Evolutionary conservation across 2,888 invertebrate genomes (phyloP).

Genomic region (Onthophagus sagittarius): DNA sequence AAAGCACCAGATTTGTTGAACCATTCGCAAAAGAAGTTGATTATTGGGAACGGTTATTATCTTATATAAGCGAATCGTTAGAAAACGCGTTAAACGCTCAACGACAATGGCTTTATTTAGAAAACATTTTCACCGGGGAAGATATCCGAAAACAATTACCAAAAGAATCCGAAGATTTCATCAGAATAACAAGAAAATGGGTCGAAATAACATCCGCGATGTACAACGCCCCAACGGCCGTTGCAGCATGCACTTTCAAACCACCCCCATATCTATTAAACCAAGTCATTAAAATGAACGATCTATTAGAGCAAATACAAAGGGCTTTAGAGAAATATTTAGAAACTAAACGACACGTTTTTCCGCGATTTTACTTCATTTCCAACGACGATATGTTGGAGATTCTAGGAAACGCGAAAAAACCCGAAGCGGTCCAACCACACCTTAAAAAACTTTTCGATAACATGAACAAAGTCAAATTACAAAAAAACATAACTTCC

Average conservation of each 20-base stretch:
- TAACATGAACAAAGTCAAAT: slow-evolving; percentile 70
- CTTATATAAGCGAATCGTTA: slow-evolving; percentile 76
- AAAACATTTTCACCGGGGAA: slow-evolving; percentile 84
- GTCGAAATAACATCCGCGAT: slow-evolving; percentile 59
- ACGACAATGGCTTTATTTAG: slow-evolving; percentile 80
- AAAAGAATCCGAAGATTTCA: slow-evolving; percentile 70
- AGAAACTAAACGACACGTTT: slow-evolving; percentile 83
- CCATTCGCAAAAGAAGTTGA: slow-evolving; percentile 82
- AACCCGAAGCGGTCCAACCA: slow-evolving; percentile 76
- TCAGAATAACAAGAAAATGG: slow-evolving; percentile 69
- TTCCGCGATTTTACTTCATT: slow-evolving; percentile 80
- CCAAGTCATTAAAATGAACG: slow-evolving; percentile 67
- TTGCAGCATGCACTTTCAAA: slow-evolving; percentile 60
- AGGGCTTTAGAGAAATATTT: slow-evolving; percentile 81
- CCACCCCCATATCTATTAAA: slow-evolving; percentile 62
- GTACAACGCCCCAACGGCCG: slow-evolving; percentile 55
- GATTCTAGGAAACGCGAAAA: slow-evolving; percentile 82
- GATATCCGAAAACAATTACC: slow-evolving; percentile 84
- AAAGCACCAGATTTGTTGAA: slow-evolving; percentile 81
- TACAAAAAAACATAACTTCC: slow-evolving; percentile 42
- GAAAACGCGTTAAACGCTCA: slow-evolving; percentile 80
- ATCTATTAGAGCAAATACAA: slow-evolving; percentile 74
- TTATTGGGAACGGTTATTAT: slow-evolving; percentile 80
- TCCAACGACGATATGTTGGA: slow-evolving; percentile 81
- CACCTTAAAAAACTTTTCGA: slow-evolving; percentile 88